Base-by-base conservation (phyloP, 2,888 invertebrate species). In the Onthophagus sagittarius region DNA sequence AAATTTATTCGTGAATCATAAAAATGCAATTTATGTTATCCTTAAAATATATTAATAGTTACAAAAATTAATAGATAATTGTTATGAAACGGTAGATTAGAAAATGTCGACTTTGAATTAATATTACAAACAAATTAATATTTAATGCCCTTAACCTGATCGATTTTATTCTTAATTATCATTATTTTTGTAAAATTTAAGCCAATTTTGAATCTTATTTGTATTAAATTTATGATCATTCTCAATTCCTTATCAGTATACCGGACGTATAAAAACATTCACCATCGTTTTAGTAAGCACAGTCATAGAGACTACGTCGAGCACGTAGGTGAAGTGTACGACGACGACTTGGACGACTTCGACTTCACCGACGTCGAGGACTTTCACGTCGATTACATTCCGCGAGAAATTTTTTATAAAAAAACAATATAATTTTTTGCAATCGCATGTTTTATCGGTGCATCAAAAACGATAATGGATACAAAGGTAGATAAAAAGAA, bases 401-500 rank as follows among this genome's bases (percentile, higher is more conserved):
- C 39, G 39, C 39, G 39, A 11, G 32, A 67, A 11, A 23, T 11
- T 64, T 64, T 15, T 64, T 23, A 2, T 2, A 2, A 23, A 23
- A 23, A 23, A 23, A 23, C 23, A 23, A 23, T 23, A 23, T 23
- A 23, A 23, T 23, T 23, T 23, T 23, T 23, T 23, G 23, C 23
- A 53, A 53, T 53, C 39, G 7, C 1, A 53, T 67, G 15, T 67
- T 67, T 67, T 67, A 67, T 67, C 67, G 23, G 31, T 67, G 67
- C 23, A 67, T 53, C 39, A 53, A 9, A 7, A 53, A 64, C 15
- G 64, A 64, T 64, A 67, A 53, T 53, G 67, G 72, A 72, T 13
- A 14, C 9, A 23, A 70, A 62, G 39, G 70, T 15, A 15, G 72
- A 72, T 15, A 73, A 71, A 31, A 69, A 63, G 32, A 23, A 72